Evolutionary conservation across 1,140 invertebrate species (phyloP), one percentile per base, ranked within the genome.

Genomic region (Eciton burchellii): DNA sequence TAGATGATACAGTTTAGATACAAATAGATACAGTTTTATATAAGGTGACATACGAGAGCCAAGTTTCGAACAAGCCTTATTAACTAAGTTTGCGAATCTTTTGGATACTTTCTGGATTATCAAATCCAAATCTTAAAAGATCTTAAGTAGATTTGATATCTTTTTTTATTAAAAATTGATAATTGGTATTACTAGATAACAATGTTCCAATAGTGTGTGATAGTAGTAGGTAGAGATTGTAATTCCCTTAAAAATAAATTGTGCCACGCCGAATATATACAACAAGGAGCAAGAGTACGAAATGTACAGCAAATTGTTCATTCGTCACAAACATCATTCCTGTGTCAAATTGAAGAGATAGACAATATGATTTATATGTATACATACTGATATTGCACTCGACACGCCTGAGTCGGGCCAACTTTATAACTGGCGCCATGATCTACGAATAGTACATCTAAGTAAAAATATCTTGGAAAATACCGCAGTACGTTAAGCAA

Each of bases 391-490:
- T 26, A 56, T 57, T 57, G 63, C 74, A 19, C 26, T 45, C 35
- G 24, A 45, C 63, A 70, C 8, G 24, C 21, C 68, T 49, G 41
- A 77, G 24, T 26, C 19, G 62, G 56, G 81, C 83, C 86, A 88
- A 26, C n/a, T 84, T 81, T 77, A 89, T 87, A 84, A 81, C 54
- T 29, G 57, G 47, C 21, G 9, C 43, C 52, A 29, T 59, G 49
- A 83, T n/a, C 88, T 82, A 83, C 82, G 63, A 90, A 90, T 90
- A 90, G 82, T 63, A 81, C 81, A 59, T 56, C 52, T 43, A n/a
- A 56, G 56, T 47, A 52, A 83, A 83, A 89, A 89, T 89, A 89
- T 52, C 81, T 14, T 65, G 41, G 45, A 57, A 79, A 79, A 79
- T 77, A 62, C 72, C 57, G 19, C 43, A 8, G 26, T 74, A 26